Evolutionary conservation across 1,140 invertebrate species (phyloP).

Genomic region (Onthophagus taurus): DNA sequence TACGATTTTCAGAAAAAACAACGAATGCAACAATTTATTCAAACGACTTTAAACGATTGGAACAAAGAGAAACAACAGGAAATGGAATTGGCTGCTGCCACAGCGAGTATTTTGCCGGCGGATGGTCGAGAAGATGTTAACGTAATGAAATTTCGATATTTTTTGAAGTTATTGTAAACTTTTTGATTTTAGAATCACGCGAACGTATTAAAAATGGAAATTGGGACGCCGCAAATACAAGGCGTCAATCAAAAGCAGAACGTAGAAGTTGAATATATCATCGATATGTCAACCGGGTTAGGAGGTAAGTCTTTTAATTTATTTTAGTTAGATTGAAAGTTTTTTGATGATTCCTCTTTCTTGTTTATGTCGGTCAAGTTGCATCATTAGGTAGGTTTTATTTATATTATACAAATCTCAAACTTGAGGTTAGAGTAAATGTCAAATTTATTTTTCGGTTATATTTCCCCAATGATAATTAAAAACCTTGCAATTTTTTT

Average conservation of each 20-base stretch:
- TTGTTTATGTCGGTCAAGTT: conserved; percentile 18
- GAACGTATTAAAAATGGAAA: conserved; percentile 9
- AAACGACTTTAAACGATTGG: conserved; percentile 20
- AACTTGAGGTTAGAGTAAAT: too few relatives aligned
- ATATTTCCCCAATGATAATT: not conserved
- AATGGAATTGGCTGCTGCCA: conserved; percentile 34
- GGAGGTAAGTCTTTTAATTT: conserved; percentile 30
- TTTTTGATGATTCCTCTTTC: too few relatives aligned
- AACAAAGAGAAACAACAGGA: conserved; percentile 22
- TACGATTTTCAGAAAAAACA: conserved; percentile 26
- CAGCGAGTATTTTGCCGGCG: conserved; percentile 32
- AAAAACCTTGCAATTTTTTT: not conserved
- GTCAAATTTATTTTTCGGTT: too few relatives aligned
- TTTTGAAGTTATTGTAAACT: not conserved
- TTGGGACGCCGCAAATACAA: not conserved
- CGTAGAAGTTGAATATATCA: conserved; percentile 29
- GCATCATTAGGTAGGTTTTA: conserved; percentile 21
- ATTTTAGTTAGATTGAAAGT: too few relatives aligned
- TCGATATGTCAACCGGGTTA: conserved; percentile 28
- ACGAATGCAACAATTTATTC: conserved; percentile 32
- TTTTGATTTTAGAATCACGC: conserved; percentile 12
- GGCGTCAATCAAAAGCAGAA: conserved; percentile 19
- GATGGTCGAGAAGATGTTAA: conserved; percentile 10
- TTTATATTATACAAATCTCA: conserved; percentile 16
- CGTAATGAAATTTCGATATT: not conserved